Evolutionary conservation across 2,797 vertebrate genomes (phyloP), one percentile per base, ranked within the genome.

Genomic region (Danio albolineatus): DNA sequence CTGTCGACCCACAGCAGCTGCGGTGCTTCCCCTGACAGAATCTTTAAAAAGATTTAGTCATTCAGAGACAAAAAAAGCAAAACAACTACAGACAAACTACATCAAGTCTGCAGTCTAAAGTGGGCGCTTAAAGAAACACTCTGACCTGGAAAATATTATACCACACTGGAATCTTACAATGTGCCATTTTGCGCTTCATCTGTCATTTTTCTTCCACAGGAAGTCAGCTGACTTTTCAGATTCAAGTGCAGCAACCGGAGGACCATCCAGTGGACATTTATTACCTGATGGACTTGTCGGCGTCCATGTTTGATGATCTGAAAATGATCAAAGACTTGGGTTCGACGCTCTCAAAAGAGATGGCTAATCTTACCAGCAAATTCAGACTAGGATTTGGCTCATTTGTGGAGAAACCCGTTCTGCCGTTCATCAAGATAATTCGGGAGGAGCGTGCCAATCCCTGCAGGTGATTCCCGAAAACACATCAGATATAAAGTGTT

Each of bases 241-340:
- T 99, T 56, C 94, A 94, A 73, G 93, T 99, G 78, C 95, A 96
- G 67, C 97, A 97, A 88, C 95, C 93, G 0, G 96, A 98, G 88
- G 97, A 99, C 90, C 97, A 99, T 84, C 98, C 98, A 0, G 96
- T 99, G 78, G 98, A 99, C 82, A 91, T 99, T 71, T 99, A 99
- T 91, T 99, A 99, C 90, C 93, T 99, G 88, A 99, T 99, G 98
- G 98, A 99, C 89, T 93, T 99, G 86, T 99, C 98, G 0, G 97
- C 94, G 21, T 99, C 98, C 76, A 98, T 99, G 98, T 65, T 90
- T 0, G 97, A 99, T 1, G 98, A 99, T 85, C 93, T 99, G 85
- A 70, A 92, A 16, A 97, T 85, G 85, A 99, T 99, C 87, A 98
- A 95, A 90, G 91, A 95, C 83, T 82, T 99, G 87, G 98, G 98